Base-by-base conservation (phyloP, 2,888 invertebrate species). In the Andrena minutula region DNA sequence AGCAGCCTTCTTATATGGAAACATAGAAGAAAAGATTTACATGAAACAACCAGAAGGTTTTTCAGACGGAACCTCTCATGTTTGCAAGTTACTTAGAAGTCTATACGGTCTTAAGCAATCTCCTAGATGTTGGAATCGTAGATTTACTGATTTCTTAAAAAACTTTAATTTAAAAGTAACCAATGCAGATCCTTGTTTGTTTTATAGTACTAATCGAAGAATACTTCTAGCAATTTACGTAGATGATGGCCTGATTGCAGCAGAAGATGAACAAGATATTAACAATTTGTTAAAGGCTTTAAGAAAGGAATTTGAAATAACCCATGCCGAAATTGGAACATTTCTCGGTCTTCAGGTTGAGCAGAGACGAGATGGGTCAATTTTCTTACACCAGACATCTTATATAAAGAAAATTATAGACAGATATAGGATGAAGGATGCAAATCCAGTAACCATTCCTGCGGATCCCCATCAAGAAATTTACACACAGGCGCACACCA, bases 21-120 rank as follows among this genome's bases (percentile, higher is more conserved):
- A 26, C 12, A 10, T 60, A 16, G 16, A 60, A 26, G 26, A 60
- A n/a, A 32, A 0, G 1, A 60, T 60, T 6, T 60, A 60, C 2
- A 60, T 60, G 60, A 32, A 60, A 5, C 60, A 60, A n/a, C 60
- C 60, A 16, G 60, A 60, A n/a, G 60, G 30, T 30, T 60, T 30
- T n/a, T 12, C 28, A n/a, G 60, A 60, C 1, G 60, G 30, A 12
- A 30, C 28, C 60, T 6, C 7, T 7, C 28, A 16, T 2, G 60
- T 60, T 12, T 60, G 60, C 60, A 26, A 28, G 26, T 28, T 60
- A 32, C 60, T 30, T 16, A 60, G 20, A 26, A 60, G 60, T 26
- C 1, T 60, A 0, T 60, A 60, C 7, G 60, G 60, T 1, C 28
- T 60, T 6, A 60, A 28, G 6, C 60, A 60, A 4, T 2, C 30